Percentiles rank a stretch among this genome's conserved stretches.
Evolutionary conservation across 92 coral and sea anemone species (phyloP).

Genomic region (Phenganax marumi): DNA sequence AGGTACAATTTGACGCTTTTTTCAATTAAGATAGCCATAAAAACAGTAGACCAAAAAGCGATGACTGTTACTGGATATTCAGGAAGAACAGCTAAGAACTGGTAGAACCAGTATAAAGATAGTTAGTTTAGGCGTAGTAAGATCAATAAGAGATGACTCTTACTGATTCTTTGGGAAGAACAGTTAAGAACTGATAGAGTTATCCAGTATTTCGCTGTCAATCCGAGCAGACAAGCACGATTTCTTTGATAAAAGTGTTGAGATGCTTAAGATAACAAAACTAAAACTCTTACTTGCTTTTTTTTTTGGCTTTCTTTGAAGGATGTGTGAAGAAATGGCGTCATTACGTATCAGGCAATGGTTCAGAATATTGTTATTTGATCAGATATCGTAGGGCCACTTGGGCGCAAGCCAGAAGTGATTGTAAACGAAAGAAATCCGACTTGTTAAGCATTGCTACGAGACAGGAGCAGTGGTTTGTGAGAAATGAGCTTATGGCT

Average conservation of each 20-base stretch:
- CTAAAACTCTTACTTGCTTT: background rate
- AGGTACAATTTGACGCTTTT: too few species aligned
- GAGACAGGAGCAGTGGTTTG: conserved; percentile 73
- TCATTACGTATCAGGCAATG: conserved; percentile 22
- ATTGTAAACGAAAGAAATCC: conserved; percentile 64
- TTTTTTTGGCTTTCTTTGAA: background rate
- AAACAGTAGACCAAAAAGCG: too few species aligned
- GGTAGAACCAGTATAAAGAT: background rate
- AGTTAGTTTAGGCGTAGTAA: background rate
- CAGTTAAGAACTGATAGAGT: too few species aligned
- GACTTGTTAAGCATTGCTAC: conserved; percentile 71
- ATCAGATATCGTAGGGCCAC: conserved; percentile 57
- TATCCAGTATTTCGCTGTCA: too few species aligned
- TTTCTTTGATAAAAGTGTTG: too few species aligned
- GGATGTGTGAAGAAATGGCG: conserved; percentile 20
- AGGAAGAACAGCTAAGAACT: background rate
- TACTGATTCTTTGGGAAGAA: too few species aligned
- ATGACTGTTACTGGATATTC: background rate
- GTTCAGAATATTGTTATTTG: conserved; percentile 66
- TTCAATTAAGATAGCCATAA: too few species aligned
- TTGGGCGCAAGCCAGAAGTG: conserved; percentile 68
- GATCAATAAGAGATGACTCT: too few species aligned
- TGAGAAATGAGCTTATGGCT: conserved; percentile 65
- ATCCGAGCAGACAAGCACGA: too few species aligned
- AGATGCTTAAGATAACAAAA: too few species aligned